A percentile compares a stretch with the other conserved stretches of the same genome.
These are phyloP conservation scores for Lepetodrilus schrolli DNA, from an alignment of 2,888 invertebrate species.

Conservation along the genomic window DNA sequence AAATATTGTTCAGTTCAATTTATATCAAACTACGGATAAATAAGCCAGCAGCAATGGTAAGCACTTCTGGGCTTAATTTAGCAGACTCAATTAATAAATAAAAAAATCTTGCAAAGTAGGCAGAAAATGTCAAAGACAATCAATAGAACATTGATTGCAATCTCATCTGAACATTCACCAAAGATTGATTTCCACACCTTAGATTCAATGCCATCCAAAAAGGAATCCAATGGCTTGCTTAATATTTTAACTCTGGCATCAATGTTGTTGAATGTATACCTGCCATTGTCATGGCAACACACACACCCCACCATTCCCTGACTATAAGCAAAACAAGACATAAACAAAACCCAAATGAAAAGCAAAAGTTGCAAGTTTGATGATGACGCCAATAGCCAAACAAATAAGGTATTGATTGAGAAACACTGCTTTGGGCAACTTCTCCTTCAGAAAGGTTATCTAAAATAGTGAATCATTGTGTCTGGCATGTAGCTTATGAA, in stretches of 20 bases:
- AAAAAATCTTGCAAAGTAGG: neutral
- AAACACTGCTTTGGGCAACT: neutral
- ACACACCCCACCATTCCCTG: neutral
- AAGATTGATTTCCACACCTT: neutral
- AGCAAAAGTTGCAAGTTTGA: neutral
- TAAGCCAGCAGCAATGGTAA: too few species aligned
- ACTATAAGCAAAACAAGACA: neutral
- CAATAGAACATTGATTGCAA: conserved; percentile 7
- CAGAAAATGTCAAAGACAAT: neutral
- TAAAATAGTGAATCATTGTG: too few species aligned
- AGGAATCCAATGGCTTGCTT: neutral
- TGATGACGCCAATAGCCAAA: neutral
- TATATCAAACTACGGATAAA: too few species aligned
- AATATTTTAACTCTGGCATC: neutral
- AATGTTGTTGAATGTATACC: neutral
- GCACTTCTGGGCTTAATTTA: too few species aligned
- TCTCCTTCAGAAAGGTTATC: neutral
- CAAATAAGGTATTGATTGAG: conserved; percentile 10
- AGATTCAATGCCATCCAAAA: neutral
- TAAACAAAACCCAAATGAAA: too few species aligned
- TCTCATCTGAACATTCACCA: neutral
- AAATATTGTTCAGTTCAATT: too few species aligned
- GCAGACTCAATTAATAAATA: too few species aligned
- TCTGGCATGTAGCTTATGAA: too few species aligned
- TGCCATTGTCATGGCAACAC: conserved; percentile 5